These are phyloP conservation scores for Paedocypris sp. DNA, from an alignment of 2,113 vertebrate species.

Conservation along the genomic window DNA sequence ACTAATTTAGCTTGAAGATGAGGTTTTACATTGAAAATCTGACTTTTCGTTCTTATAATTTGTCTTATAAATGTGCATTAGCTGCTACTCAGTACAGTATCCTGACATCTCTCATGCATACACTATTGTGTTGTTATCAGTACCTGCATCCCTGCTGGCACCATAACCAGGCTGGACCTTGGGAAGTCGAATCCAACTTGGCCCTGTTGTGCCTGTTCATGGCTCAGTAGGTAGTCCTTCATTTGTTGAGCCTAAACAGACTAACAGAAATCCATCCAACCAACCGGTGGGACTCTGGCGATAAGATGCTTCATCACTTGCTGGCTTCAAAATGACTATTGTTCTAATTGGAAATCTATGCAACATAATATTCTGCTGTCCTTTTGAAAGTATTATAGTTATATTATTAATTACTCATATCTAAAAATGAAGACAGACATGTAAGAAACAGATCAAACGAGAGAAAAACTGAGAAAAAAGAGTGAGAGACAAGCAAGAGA, in stretches of 20 bases:
- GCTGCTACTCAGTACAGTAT: no score
- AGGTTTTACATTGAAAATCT: no score
- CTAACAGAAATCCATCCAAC: conserved; percentile 25
- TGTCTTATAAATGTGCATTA: no score
- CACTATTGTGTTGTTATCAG: conserved; percentile 16
- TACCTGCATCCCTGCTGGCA: conserved; percentile 21
- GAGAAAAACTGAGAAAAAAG: not conserved
- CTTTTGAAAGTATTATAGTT: no score
- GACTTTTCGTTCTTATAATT: no score
- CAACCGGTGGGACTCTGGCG: conserved; percentile 14
- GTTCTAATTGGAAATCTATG: conserved; percentile 14
- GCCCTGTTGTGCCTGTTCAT: conserved; percentile 9
- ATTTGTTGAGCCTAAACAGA: conserved; percentile 29
- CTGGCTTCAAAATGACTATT: not conserved
- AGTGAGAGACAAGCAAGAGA: no score
- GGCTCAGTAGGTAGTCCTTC: conserved; percentile 10
- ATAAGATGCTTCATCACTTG: conserved; percentile 11
- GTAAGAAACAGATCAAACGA: no score
- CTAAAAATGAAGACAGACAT: no score
- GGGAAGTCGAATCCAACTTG: conserved; percentile 6
- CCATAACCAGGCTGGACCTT: conserved; percentile 17
- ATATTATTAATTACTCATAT: no score
- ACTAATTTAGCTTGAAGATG: no score
- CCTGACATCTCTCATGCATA: no score
- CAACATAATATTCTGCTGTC: not conserved